Evolutionary conservation across 2,113 vertebrate species (phyloP).

Genomic region (Scolopax mira): DNA sequence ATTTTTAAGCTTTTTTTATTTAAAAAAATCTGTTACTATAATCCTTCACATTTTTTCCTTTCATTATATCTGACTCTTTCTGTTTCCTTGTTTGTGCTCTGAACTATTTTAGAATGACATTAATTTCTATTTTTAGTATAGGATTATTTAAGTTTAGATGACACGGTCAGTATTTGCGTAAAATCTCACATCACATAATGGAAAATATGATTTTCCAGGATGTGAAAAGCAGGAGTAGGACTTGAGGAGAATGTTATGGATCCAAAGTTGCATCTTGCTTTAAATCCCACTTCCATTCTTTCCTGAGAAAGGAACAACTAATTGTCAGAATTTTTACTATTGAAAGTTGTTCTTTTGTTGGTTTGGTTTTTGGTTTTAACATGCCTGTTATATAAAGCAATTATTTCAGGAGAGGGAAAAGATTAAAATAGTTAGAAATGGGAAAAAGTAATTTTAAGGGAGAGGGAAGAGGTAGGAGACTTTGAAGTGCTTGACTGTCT

Average conservation of each 20-base stretch:
- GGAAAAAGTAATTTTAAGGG: background rate
- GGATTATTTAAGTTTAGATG: background rate
- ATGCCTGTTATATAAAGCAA: background rate
- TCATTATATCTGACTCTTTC: background rate
- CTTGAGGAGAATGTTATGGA: background rate
- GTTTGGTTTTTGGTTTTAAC: background rate
- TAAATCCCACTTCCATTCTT: background rate
- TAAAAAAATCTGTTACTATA: background rate
- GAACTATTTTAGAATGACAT: background rate
- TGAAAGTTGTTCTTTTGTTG: accelerated
- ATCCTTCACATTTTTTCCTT: background rate
- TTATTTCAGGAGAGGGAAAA: background rate
- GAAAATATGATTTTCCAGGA: background rate
- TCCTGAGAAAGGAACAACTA: background rate
- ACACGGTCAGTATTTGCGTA: background rate
- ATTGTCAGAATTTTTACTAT: background rate
- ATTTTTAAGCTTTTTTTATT: background rate
- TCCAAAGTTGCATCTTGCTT: background rate
- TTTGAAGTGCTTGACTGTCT: background rate
- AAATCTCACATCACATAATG: background rate
- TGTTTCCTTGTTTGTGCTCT: background rate
- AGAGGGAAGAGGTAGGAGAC: background rate
- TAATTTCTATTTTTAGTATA: slow-evolving; percentile 17
- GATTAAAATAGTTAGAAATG: background rate
- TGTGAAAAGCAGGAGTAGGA: background rate